Percentiles rank a stretch among this genome's conserved stretches.
Conservation (phyloP, 2,113 vertebrate species). For the Nesogale talazaci region DNA sequence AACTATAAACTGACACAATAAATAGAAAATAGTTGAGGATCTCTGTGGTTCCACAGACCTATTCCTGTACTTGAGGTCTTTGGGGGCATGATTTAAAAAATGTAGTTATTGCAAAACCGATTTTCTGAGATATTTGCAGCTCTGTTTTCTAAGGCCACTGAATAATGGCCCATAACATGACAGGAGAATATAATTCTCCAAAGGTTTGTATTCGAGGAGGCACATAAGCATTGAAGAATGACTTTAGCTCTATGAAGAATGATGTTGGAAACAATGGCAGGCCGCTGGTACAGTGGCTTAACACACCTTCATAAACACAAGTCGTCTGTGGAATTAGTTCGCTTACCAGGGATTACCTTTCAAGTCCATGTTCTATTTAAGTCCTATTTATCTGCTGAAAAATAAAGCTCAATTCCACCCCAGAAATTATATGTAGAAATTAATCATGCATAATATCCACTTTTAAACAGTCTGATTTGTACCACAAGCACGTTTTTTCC, state of each 20-base stretch:
- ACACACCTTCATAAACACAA: background rate
- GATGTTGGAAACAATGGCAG: too few relatives aligned
- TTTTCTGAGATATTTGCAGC: conserved; percentile 43
- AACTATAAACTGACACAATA: conserved; percentile 43
- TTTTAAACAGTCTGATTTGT: background rate
- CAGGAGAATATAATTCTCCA: conserved; percentile 23
- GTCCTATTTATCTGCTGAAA: background rate
- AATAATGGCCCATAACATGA: conserved; percentile 14
- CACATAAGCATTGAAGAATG: background rate
- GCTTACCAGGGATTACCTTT: background rate
- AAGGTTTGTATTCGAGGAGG: background rate
- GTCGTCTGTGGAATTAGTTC: background rate
- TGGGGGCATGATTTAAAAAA: conserved; percentile 21
- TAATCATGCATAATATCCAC: background rate
- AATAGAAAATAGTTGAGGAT: conserved; percentile 48
- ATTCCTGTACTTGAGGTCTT: conserved; percentile 3
- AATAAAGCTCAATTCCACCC: background rate
- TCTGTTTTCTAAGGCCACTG: conserved; percentile 11
- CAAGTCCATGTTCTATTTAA: background rate
- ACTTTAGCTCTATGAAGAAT: background rate
- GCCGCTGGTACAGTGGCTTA: background rate
- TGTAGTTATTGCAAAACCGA: background rate
- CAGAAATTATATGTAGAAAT: background rate
- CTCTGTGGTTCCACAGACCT: background rate
- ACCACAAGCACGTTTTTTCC: background rate